Base-by-base conservation (phyloP, 1,140 invertebrate genomes). In the Monomorium pharaonis region DNA sequence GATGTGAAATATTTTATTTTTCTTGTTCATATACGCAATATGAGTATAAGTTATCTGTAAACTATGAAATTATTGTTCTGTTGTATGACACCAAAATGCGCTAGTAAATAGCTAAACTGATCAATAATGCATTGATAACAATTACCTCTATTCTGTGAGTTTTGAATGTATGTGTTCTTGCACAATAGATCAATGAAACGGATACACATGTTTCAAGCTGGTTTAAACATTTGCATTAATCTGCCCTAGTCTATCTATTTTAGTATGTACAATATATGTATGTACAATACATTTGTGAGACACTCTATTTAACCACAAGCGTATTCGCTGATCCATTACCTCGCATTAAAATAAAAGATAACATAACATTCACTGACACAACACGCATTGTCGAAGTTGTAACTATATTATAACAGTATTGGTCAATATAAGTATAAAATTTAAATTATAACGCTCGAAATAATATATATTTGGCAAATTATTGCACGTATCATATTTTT, bases 211-310 rank as follows among this genome's bases (percentile, higher is more conserved):
- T 42, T 42, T 18, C n/a, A 65, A 4, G 30, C 62, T 21, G 62
- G 10, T 65, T 65, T 65, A 37, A 65, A 65, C 33, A 65, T 65
- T 65, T 65, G 33, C n/a, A 65, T 65, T 65, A 65, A 65, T 65
- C 62, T 65, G 62, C n/a, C 33, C 33, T 44, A 65, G n/a, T n/a
- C n/a, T 44, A 65, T 42, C 33, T 65, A 65, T 42, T 65, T 42
- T 44, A 21, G 62, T 42, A 21, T 21, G 9, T 9, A 62, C 30
- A 24, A 58, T 60, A 16, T 60, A 30, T 33, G 21, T 65, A 7
- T n/a, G 18, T 21, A 21, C 18, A 65, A 37, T 21, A 12, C 10
- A 65, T 65, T 33, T 18, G 62, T 37, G 33, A 65, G 62, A 42
- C 21, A 33, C 21, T 63, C 18, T 0, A 65, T 65, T 65, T 65